A percentile compares a stretch with the other conserved stretches of the same genome.
phyloP scores from a whole-genome alignment of 2,797 vertebrate genomes.

The Xenops minutus region DNA sequence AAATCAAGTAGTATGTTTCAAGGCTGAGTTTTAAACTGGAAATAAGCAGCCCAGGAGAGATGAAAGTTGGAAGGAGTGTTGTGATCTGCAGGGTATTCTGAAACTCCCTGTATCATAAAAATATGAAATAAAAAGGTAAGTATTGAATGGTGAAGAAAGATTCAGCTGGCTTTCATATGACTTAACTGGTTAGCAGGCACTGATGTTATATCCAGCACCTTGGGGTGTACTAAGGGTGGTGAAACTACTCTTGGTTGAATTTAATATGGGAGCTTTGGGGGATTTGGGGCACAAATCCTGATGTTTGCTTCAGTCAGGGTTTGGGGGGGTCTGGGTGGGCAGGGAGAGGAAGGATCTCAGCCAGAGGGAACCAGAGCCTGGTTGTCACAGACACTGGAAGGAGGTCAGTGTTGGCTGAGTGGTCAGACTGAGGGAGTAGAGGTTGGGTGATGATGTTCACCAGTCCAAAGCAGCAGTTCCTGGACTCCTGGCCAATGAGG shows the following conservation, averaged over 20 bases:
- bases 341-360: background rate
- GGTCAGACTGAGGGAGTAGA: background rate
- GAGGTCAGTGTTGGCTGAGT: background rate
- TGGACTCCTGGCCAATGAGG: background rate
- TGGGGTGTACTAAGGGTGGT: fast-evolving
- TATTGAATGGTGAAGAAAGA: background rate
- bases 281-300: background rate
- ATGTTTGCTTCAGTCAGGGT: background rate
- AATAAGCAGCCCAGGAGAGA: background rate
- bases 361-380: background rate
- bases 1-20: slow-evolving; percentile 33
- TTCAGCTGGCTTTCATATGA: background rate
- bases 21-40: slow-evolving; percentile 17
- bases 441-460: fast-evolving
- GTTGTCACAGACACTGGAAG: fast-evolving
- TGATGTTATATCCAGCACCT: background rate
- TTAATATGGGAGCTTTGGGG: background rate
- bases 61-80: background rate
- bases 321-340: background rate
- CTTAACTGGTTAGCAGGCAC: background rate
- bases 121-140: background rate
- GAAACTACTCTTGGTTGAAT: fast-evolving
- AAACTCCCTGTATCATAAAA: background rate
- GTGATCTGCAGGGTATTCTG: background rate
- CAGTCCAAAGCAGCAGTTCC: background rate